Evolutionary conservation across 2,797 vertebrate species (phyloP), one percentile per base, ranked within the genome.

Genomic region (Rhinoraja longicauda): DNA sequence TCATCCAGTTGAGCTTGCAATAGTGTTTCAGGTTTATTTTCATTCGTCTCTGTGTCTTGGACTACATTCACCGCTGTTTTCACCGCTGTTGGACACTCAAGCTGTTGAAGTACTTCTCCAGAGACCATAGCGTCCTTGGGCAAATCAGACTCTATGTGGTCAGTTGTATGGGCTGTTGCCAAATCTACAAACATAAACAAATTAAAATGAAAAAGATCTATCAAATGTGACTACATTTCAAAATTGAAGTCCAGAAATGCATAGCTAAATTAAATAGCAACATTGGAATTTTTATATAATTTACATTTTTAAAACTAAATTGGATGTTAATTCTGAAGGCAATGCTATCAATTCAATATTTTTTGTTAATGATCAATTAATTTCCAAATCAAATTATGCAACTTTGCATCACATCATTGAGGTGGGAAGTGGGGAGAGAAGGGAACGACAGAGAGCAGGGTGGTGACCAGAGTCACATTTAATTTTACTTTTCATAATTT

Each of bases 11-110:
- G 53, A 59, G 75, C 75, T 70, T 93, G 75, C n/a, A 36, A 36
- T 94, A 95, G 95, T 95, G 94, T 95, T 95, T 96, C 95, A 94
- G 95, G 94, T 92, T 94, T 95, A 93, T 94, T 93, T 93, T 94
- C 94, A 57, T 94, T 93, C 92, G 91, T 93, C 76, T 96, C 96
- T 94, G 72, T 73, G 24, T 72, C 39, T n/a, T 94, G 94, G 93
- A 94, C 94, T 93, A 94, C 94, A n/a, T n/a, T 90, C 93, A 96
- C 94, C 24, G 76, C 24, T 32, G 93, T 72, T 21, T n/a, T 90
- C 93, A 96, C 94, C 24, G 76, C 24, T 32, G 93, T 72, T 21
- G 72, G 79, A 64, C 93, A 82, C 93, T 93, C 95, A 93, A 93
- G 93, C 64, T 95, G 93, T 64, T 94, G 93, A 75, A 94, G 93